Conservation (phyloP, 1,140 invertebrate species). For the Lepidurus couesii region DNA sequence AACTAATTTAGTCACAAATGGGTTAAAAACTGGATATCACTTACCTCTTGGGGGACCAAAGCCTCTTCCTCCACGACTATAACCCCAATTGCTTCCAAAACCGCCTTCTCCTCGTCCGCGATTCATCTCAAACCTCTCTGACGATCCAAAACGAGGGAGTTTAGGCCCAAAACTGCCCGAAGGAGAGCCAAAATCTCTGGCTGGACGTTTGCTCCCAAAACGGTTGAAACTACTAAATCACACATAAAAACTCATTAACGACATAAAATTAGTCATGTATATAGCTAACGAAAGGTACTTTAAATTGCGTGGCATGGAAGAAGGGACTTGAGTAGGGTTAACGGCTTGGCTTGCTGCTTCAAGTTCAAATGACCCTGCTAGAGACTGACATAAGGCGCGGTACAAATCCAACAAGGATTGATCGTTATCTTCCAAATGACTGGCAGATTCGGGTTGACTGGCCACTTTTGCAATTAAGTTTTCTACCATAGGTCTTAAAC, state of each 20-base stretch:
- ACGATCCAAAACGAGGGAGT: not conserved
- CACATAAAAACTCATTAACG: not conserved
- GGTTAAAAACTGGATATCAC: not conserved
- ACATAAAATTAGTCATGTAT: not conserved
- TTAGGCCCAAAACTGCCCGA: not conserved
- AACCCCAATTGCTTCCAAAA: not conserved
- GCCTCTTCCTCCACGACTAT: not conserved
- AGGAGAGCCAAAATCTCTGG: not conserved
- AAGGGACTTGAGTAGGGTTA: not conserved
- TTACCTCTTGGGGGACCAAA: not conserved
- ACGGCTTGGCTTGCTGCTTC: slow-evolving; percentile 45
- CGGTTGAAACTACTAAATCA: not conserved
- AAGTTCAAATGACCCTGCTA: slow-evolving; percentile 63
- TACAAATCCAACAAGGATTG: slow-evolving; percentile 42
- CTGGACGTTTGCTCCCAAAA: not conserved
- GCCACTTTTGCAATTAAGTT: slow-evolving; percentile 70
- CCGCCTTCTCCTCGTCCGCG: not conserved
- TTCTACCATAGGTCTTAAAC: slow-evolving; percentile 81
- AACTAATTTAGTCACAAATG: not conserved
- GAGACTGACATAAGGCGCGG: slow-evolving; percentile 61
- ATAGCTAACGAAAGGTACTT: not conserved
- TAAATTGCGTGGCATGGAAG: not conserved
- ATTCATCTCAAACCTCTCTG: not conserved
- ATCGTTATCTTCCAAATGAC: slow-evolving; percentile 38
- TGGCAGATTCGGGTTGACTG: slow-evolving; percentile 61